Evolutionary conservation across 2,797 vertebrate species (phyloP), one percentile per base, ranked within the genome.

Genomic region (Cichlasoma orientale): DNA sequence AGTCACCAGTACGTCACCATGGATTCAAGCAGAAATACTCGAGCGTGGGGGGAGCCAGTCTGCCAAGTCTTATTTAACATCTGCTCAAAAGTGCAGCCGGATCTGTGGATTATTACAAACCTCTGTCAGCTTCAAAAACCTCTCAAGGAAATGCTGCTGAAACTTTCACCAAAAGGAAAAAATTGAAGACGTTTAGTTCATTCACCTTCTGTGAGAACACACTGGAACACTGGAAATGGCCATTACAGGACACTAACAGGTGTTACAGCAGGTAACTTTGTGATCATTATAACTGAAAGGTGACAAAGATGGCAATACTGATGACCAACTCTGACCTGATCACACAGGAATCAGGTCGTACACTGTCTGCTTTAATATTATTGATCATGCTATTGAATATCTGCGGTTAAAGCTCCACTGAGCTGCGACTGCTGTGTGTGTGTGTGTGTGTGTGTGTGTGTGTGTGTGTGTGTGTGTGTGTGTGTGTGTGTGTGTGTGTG

Each of bases 401-500:
- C 31, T 59, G 13, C 36, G 11, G 36, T 21, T 3, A 38, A 36
- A 23, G 29, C 52, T 25, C 29, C 25, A 1, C n/a, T 55, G n/a
- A 11, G 0, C 55, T 23, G 14, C n/a, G 52, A 27, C 36, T 19
- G 18, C 4, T 1, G n/a, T 56, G 50, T 56, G 50, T 21, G 33
- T 38, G 4, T 2, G 33, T 56, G 25, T 16, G 63, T 78, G 23
- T 44, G 74, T 7, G 18, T 29, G 78, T 7, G 14, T 29, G 78
- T 7, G 14, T 29, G 29, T 31, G 29, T 31, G 29, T 31, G 29
- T 31, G 69, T 76, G n/a, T 36, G 63, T 76, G n/a, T 36, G 69
- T 76, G 16, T 36, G 71, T 73, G 21, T 36, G 68, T 75, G n/a
- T 36, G 72, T 78, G 23, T 27, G 72, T 78, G 25, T 47, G 79